Conservation (phyloP, 2,113 vertebrate species). For the Benitochromis conjunctus region DNA sequence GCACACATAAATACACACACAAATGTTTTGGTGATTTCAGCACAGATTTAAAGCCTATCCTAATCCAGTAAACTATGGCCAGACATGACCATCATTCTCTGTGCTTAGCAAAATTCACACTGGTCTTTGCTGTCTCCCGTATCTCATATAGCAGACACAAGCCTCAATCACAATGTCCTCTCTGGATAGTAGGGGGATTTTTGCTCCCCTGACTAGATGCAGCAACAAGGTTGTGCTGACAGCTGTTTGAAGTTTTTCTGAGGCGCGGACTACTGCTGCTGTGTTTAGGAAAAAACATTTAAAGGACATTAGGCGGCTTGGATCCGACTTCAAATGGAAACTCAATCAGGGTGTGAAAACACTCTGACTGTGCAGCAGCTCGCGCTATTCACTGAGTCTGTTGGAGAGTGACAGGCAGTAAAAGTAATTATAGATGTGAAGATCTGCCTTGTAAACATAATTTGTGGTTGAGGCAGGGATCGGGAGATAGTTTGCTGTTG, state of each 20-base stretch:
- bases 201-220: slow-evolving; percentile 16
- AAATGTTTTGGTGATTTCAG: background rate
- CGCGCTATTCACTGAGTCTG: slow-evolving; percentile 13
- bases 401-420: slow-evolving; percentile 43
- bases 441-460: slow-evolving; percentile 42
- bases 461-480: slow-evolving; percentile 24
- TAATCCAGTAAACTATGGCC: background rate
- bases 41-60: background rate
- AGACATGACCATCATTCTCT: background rate
- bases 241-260: slow-evolving; percentile 44
- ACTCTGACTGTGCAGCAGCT: slow-evolving; percentile 34
- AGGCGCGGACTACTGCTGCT: slow-evolving; percentile 32
- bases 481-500: slow-evolving; percentile 11
- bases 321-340: slow-evolving; percentile 69
- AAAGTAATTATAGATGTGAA: slow-evolving; percentile 25
- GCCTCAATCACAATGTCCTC: slow-evolving; percentile 13
- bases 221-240: slow-evolving; percentile 33
- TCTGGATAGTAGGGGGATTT: background rate
- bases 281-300: slow-evolving; percentile 70
- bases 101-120: slow-evolving; percentile 14
- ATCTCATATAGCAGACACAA: background rate
- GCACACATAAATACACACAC: background rate
- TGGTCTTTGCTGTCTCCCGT: background rate
- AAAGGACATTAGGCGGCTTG: slow-evolving; percentile 67
- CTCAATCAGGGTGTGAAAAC: slow-evolving; percentile 63